A percentile compares a stretch with the other conserved stretches of the same genome.
Evolutionary conservation across 2,888 invertebrate genomes (phyloP).

Genomic region (Prionchulus punctatus): DNA sequence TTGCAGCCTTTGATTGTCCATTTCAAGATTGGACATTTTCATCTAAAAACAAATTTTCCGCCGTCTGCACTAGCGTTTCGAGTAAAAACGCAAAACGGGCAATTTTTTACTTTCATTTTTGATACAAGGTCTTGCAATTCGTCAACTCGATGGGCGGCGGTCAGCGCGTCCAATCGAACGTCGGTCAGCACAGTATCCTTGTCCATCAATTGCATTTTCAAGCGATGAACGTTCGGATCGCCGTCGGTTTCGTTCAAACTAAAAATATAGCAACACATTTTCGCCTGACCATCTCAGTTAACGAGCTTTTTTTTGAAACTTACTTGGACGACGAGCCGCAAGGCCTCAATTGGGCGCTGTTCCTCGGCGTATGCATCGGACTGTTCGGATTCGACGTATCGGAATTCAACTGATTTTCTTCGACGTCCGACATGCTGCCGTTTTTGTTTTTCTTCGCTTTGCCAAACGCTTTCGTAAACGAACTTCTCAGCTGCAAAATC

Average conservation of each 20-base stretch:
- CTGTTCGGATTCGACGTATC: constrained; percentile 5
- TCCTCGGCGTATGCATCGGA: constrained; percentile 7
- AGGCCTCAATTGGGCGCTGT: constrained; percentile 28
- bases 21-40: constrained; percentile 88
- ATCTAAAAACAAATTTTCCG: constrained; percentile 44
- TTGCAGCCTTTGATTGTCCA: constrained; percentile 85
- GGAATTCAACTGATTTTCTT: constrained; percentile 29
- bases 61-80: not conserved
- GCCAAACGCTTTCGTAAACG: constrained; percentile 84
- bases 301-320: constrained; percentile 25
- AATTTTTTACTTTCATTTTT: not conserved
- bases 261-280: constrained; percentile 5
- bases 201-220: constrained; percentile 79
- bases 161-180: constrained; percentile 82
- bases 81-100: not conserved
- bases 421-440: constrained; percentile 38
- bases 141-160: constrained; percentile 90
- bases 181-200: constrained; percentile 92
- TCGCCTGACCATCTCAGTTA: not conserved
- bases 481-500: constrained; percentile 58
- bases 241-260: constrained; percentile 19
- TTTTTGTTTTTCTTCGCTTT: constrained; percentile 23
- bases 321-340: constrained; percentile 41
- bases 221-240: constrained; percentile 49
- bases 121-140: constrained; percentile 57